phyloP scores from a whole-genome alignment of 2,888 invertebrate species.

The Cinara cedri region DNA sequence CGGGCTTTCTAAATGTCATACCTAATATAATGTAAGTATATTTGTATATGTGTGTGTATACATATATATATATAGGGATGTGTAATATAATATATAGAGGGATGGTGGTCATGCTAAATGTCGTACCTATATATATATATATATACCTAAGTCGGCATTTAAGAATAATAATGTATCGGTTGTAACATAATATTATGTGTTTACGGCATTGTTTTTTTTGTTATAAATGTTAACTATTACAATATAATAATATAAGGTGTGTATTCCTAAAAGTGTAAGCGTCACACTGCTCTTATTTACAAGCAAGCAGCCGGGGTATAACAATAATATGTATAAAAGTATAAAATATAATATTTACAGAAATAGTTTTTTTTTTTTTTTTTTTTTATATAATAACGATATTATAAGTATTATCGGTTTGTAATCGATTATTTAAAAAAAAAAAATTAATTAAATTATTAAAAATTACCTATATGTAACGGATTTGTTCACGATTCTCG shows the following conservation, averaged over 20 bases:
- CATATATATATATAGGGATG: background rate
- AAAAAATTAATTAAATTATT: too few species aligned
- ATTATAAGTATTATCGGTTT: background rate
- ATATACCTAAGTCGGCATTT: too few species aligned
- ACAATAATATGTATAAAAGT: too few species aligned
- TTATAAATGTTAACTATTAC: background rate
- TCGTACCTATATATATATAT: background rate
- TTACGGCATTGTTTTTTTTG: background rate
- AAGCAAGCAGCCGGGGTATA: conserved; percentile 55
- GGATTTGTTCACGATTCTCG: conserved; percentile 35
- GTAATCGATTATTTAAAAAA: too few species aligned
- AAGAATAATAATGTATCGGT: background rate
- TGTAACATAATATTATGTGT: background rate
- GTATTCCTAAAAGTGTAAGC: conserved; percentile 47
- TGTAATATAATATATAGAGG: background rate
- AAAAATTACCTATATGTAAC: background rate
- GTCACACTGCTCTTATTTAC: conserved; percentile 54
- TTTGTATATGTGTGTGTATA: background rate
- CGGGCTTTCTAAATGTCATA: conserved; percentile 36
- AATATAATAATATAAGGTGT: conserved; percentile 25
- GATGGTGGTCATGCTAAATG: conserved; percentile 4
- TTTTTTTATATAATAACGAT: background rate
- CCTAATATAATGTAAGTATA: background rate
- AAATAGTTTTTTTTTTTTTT: background rate
- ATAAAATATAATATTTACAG: conserved; percentile 44